phyloP scores from a whole-genome alignment of 2,113 vertebrate genomes.

The Tyto alba region DNA sequence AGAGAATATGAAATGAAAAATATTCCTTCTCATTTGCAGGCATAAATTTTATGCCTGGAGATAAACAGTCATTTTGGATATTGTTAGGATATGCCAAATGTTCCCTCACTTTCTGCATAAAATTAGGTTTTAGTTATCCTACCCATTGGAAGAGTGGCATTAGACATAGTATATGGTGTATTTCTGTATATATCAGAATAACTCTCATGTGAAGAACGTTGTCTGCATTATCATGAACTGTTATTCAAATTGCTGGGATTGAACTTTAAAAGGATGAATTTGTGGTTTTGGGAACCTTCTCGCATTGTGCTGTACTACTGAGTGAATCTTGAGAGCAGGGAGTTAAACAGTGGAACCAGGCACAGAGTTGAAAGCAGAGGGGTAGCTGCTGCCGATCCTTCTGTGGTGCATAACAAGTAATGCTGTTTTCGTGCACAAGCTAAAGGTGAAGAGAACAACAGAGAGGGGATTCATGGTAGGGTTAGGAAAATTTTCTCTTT shows the following conservation, averaged over 20 bases:
- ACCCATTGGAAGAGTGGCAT: not conserved
- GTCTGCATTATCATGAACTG: not conserved
- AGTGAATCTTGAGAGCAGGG: not conserved
- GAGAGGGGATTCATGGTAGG: not conserved
- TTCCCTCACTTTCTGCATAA: not conserved
- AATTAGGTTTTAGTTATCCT: not conserved
- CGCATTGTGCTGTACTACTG: not conserved
- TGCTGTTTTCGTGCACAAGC: not conserved
- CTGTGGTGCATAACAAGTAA: rapidly evolving
- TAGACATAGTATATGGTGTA: not conserved
- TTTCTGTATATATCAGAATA: not conserved
- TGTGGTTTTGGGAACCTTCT: not conserved
- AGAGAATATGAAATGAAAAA: not conserved
- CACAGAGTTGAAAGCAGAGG: not conserved
- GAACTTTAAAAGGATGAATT: not conserved
- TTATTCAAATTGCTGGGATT: not conserved
- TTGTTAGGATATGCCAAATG: not conserved
- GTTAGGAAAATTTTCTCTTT: not conserved
- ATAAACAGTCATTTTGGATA: not conserved
- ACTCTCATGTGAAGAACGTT: not conserved
- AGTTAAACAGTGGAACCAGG: not conserved
- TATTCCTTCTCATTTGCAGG: not conserved
- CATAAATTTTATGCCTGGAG: not conserved
- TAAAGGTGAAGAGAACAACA: not conserved
- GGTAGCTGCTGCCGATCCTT: not conserved